Percentiles rank a stretch among this genome's conserved stretches.
Conservation (phyloP, 1,140 invertebrate genomes). For the Lasaia peninsularis region DNA sequence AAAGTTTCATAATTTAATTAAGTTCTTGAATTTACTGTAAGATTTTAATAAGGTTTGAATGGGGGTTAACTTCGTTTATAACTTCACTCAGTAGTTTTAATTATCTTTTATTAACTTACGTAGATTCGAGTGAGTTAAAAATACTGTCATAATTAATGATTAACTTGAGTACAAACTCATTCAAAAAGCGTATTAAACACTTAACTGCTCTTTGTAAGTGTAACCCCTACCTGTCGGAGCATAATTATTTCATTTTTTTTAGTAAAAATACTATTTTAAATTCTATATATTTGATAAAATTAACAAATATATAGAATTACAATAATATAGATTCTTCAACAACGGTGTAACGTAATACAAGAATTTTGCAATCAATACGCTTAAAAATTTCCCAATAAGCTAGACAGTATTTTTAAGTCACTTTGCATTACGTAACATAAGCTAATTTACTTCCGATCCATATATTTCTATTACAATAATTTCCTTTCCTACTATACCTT, state of each 20-base stretch:
- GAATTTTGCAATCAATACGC: no score
- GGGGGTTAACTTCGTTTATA: not conserved
- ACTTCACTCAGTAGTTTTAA: conserved; percentile 1
- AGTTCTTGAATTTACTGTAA: not conserved
- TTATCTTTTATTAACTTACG: not conserved
- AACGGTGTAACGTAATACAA: no score
- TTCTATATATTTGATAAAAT: no score
- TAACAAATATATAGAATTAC: no score
- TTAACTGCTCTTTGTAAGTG: no score
- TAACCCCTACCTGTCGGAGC: no score
- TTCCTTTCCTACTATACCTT: not conserved
- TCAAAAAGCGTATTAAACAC: no score
- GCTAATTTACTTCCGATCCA: conserved; percentile 5
- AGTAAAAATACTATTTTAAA: no score
- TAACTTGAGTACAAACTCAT: no score
- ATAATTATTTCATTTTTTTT: no score
- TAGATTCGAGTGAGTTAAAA: not conserved
- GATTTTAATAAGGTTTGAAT: not conserved
- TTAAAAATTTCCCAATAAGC: not conserved
- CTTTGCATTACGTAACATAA: not conserved
- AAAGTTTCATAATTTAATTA: not conserved
- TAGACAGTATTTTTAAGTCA: not conserved
- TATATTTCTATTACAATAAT: conserved; percentile 2
- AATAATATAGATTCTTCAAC: no score
- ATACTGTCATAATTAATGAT: not conserved